Evolutionary conservation across 2,888 invertebrate species (phyloP), one percentile per base, ranked within the genome.

Genomic region (Girardia tigrina): DNA sequence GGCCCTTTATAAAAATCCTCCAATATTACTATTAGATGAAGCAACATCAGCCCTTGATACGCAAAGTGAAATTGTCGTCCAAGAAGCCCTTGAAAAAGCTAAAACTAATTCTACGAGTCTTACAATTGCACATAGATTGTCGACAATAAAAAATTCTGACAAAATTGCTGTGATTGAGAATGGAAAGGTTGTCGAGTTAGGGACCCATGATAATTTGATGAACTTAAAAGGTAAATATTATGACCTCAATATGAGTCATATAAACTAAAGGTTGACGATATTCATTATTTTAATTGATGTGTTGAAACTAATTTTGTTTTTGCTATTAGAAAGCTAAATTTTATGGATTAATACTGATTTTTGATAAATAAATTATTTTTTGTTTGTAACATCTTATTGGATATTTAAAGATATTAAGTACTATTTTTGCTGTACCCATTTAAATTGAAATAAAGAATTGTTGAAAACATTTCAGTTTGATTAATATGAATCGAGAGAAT

Each of bases 1-100:
- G 71, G 91, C 91, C 0, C 81, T 92, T 75, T 88, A 91, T 0
- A 78, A 84, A 71, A 86, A 87, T 80, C 88, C 88, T 0, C 83
- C 84, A 79, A 83, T 88, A 56, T 81, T 88, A 20, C 82, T 88
- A 14, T 81, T 88, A 70, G 88, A 84, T 78, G 84, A 84, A 78
- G 84, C 84, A 1, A 84, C 84, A 1, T 83, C 83, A 26, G 84
- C 84, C 20, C 78, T 84, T 70, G 84, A 84, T 78, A 80, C 82
- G 4, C 82, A 83, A 78, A 84, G 83, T 78, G 84, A 84, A 80
- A 79, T 80, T 79, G 81, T 82, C 1, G 74, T 71, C 12, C 26
- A 71, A 27, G 8, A 23, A 12, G 23, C 72, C 12, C 23, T 71
- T 26, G 26, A 71, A 28, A 36, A 36, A 12, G 36, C 36, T 36